Conservation (phyloP, 1,140 invertebrate species). For the Brachionus calyciflorus region DNA sequence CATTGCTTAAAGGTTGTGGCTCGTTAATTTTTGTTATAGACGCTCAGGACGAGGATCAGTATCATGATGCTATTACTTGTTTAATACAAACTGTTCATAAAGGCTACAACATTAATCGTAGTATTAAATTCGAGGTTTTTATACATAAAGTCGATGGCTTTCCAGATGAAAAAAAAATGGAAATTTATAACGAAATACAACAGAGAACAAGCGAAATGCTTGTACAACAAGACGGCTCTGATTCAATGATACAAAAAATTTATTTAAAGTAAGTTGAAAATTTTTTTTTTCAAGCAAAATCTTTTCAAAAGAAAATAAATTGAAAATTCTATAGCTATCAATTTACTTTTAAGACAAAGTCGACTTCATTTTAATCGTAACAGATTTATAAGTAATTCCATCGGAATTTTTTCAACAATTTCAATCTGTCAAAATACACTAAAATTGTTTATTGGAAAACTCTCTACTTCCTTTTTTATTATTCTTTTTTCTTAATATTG, state of each 20-base stretch:
- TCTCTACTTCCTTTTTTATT: too few relatives aligned
- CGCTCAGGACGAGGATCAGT: slow-evolving; percentile 92
- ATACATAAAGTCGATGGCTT: slow-evolving; percentile 98
- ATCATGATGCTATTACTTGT: slow-evolving; percentile 89
- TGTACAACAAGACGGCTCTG: slow-evolving; percentile 71
- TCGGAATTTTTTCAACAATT: too few relatives aligned
- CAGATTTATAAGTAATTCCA: too few relatives aligned
- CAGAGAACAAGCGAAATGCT: slow-evolving; percentile 92
- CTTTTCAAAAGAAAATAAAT: neutral
- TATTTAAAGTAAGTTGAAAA: slow-evolving; percentile 57
- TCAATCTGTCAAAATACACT: too few relatives aligned
- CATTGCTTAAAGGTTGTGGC: slow-evolving; percentile 86
- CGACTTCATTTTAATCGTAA: too few relatives aligned
- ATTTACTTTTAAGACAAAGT: too few relatives aligned
- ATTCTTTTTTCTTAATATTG: too few relatives aligned
- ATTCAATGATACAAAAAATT: slow-evolving; percentile 57
- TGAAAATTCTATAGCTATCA: too few relatives aligned
- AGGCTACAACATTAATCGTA: slow-evolving; percentile 90
- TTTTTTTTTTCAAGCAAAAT: neutral
- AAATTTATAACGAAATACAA: slow-evolving; percentile 95
- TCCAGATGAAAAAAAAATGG: slow-evolving; percentile 97
- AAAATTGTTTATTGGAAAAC: too few relatives aligned
- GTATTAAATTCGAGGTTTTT: slow-evolving; percentile 96
- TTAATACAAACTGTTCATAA: slow-evolving; percentile 84
- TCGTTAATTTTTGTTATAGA: slow-evolving; percentile 98